Conservation (phyloP, 2,888 invertebrate species). For the Acleris sparsana region DNA sequence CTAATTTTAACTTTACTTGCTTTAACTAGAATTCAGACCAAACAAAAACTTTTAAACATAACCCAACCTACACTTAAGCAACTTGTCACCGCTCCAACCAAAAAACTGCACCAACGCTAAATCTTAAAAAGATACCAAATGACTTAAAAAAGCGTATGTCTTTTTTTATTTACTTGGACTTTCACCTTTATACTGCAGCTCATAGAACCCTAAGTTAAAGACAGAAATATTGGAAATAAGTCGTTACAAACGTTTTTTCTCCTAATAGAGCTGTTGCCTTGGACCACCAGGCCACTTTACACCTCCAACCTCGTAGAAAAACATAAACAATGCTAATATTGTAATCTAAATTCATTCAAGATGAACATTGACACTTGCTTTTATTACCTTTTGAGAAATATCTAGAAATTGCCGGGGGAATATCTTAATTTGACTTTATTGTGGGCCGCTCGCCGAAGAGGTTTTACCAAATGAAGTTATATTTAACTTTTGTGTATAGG, state of each 20-base stretch:
- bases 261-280: slow-evolving; percentile 39
- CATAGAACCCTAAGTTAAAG: neutral
- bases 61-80: slow-evolving; percentile 10
- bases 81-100: slow-evolving; percentile 2
- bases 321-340: slow-evolving; percentile 70
- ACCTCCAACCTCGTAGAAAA: slow-evolving; percentile 49
- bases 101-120: slow-evolving; percentile 20
- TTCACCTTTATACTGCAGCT: neutral
- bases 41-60: slow-evolving; percentile 13
- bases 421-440: slow-evolving; percentile 28
- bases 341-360: slow-evolving; percentile 71
- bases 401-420: slow-evolving; percentile 17
- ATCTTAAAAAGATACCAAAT: slow-evolving; percentile 10
- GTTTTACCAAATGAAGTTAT: slow-evolving; percentile 10
- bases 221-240: neutral
- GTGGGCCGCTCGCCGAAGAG: slow-evolving; percentile 24
- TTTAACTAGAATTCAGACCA: neutral
- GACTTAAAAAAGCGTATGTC: neutral
- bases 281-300: slow-evolving; percentile 60
- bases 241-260: neutral
- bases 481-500: neutral
- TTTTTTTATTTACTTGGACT: neutral
- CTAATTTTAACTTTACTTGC: too few relatives aligned
- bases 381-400: slow-evolving; percentile 25
- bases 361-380: slow-evolving; percentile 45